phyloP scores from a whole-genome alignment of 2,797 vertebrate genomes.

The Tragopan temminckii region DNA sequence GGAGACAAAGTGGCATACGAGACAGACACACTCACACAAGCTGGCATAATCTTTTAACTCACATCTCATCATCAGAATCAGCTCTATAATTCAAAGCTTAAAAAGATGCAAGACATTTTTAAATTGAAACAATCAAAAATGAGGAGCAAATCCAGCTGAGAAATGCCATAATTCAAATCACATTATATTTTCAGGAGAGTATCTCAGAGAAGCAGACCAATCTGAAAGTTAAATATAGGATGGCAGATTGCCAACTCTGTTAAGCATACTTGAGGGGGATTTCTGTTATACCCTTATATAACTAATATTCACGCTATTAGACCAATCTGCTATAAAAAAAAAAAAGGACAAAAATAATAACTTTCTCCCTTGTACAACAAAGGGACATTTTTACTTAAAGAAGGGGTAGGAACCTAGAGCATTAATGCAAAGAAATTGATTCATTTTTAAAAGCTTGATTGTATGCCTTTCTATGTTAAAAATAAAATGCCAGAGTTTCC shows the following conservation, averaged over 20 bases:
- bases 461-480: not conserved
- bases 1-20: not conserved
- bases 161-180: not conserved
- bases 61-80: not conserved
- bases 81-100: not conserved
- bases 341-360: not conserved
- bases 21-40: not conserved
- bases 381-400: not conserved
- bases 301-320: not conserved
- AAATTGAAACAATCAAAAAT: not conserved
- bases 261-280: not conserved
- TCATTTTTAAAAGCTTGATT: not conserved
- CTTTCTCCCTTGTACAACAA: not conserved
- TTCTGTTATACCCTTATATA: slow-evolving; percentile 35
- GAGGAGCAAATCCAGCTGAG: not conserved
- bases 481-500: not conserved
- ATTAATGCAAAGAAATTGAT: not conserved
- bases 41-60: not conserved
- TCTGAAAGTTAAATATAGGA: slow-evolving; percentile 31
- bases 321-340: not conserved
- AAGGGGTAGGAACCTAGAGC: not conserved
- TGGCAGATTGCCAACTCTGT: not conserved
- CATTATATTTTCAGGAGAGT: not conserved
- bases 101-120: not conserved
- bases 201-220: not conserved